phyloP scores from a whole-genome alignment of 2,888 invertebrate species.

The Xestoiulus laeticollis region DNA sequence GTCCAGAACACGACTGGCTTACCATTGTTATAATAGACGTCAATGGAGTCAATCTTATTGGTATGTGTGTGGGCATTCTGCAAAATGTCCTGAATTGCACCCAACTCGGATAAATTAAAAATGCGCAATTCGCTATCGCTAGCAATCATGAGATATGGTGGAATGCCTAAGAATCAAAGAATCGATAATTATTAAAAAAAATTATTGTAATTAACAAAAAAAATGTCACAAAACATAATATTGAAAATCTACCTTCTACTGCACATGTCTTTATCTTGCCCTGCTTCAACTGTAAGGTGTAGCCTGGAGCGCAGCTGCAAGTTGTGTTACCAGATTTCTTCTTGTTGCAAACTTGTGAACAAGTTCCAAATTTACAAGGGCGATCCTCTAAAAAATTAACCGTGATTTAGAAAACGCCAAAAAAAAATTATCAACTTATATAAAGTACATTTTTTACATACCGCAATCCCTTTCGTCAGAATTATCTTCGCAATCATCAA shows the following conservation, averaged over 20 bases:
- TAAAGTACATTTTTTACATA: conserved; percentile 21
- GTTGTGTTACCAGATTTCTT: conserved; percentile 68
- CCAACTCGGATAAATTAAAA: conserved; percentile 73
- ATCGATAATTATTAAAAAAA: background rate
- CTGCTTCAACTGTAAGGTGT: conserved; percentile 62
- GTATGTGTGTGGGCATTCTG: conserved; percentile 61
- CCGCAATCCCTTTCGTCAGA: conserved; percentile 60
- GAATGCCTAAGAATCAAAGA: conserved; percentile 66
- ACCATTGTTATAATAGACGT: conserved; percentile 65
- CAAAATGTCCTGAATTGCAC: conserved; percentile 63
- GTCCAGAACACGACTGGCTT: conserved; percentile 57
- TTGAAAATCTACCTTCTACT: conserved; percentile 56
- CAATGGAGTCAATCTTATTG: conserved; percentile 69
- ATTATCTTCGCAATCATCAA: conserved; percentile 60
- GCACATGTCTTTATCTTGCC: conserved; percentile 61
- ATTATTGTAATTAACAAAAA: background rate
- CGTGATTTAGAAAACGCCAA: background rate
- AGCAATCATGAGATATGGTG: conserved; percentile 74
- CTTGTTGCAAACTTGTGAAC: conserved; percentile 79
- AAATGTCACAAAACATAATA: background rate
- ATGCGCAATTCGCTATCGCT: conserved; percentile 71
- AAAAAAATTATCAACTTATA: background rate
- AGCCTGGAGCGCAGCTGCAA: conserved; percentile 76
- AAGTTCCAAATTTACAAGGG: conserved; percentile 71
- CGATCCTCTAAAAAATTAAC: conserved; percentile 56